Evolutionary conservation across 2,888 invertebrate species (phyloP).

Genomic region (Parnassius apollo): DNA sequence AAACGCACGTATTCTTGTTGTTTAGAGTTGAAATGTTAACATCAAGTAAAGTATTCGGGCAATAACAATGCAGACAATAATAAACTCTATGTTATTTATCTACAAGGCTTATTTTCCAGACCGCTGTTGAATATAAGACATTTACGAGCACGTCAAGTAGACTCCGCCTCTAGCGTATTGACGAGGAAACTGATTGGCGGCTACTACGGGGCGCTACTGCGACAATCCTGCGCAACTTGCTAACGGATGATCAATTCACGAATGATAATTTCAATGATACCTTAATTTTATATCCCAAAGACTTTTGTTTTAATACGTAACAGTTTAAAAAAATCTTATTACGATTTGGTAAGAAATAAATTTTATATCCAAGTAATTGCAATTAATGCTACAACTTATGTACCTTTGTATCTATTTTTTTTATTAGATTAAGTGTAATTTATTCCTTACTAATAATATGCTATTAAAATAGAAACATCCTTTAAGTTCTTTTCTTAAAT

Average conservation of each 20-base stretch:
- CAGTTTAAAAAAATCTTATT: too few relatives aligned
- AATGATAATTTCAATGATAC: not conserved
- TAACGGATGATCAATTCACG: constrained; percentile 48
- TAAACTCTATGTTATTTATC: constrained; percentile 32
- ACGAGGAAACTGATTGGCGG: constrained; percentile 72
- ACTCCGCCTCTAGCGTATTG: constrained; percentile 66
- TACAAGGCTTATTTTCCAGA: constrained; percentile 39
- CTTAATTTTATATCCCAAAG: too few relatives aligned
- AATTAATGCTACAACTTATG: too few relatives aligned
- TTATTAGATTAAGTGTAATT: too few relatives aligned
- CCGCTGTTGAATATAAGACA: constrained; percentile 29
- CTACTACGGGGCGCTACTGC: constrained; percentile 45
- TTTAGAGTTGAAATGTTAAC: constrained; percentile 45
- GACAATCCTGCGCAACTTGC: constrained; percentile 72
- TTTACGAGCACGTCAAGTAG: constrained; percentile 40
- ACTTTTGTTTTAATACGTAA: too few relatives aligned
- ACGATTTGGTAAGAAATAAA: too few relatives aligned
- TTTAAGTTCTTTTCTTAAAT: too few relatives aligned
- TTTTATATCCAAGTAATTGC: too few relatives aligned
- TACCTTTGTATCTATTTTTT: too few relatives aligned
- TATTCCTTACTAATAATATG: too few relatives aligned
- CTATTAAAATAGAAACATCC: too few relatives aligned
- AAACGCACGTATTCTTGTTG: constrained; percentile 39
- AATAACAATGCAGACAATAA: constrained; percentile 31
- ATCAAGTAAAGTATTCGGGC: constrained; percentile 30